A percentile compares a stretch with the other conserved stretches of the same genome.
Evolutionary conservation across 1,140 invertebrate genomes (phyloP).

Genomic region (Amphibalanus amphitrite): DNA sequence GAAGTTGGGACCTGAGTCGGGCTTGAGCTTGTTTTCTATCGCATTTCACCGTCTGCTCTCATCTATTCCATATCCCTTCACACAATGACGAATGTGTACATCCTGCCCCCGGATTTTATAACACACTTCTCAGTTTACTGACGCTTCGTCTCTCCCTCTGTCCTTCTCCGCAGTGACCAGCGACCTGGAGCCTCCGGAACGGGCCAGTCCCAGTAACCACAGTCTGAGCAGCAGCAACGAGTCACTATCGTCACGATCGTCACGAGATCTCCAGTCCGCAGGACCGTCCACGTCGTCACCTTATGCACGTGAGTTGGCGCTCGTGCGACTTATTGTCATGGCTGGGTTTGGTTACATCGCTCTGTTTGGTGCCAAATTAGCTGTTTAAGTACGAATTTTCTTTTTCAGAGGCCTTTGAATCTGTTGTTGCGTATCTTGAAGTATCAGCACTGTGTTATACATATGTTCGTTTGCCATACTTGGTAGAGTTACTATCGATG

Average conservation of each 20-base stretch:
- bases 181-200: background rate
- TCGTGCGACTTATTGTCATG: background rate
- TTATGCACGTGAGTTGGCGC: background rate
- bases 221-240: conserved; percentile 17
- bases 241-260: conserved; percentile 19
- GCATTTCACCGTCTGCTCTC: too few species aligned
- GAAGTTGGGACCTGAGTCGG: too few species aligned
- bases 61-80: too few species aligned
- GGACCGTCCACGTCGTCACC: background rate
- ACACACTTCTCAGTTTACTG: background rate
- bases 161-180: background rate
- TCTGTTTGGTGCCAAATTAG: background rate
- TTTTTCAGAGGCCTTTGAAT: background rate
- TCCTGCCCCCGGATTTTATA: too few species aligned
- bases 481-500: too few species aligned
- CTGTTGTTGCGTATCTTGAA: background rate
- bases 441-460: background rate
- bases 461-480: background rate
- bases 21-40: too few species aligned
- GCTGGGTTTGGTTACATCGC: background rate
- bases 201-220: background rate
- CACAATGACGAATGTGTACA: too few species aligned
- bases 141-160: background rate
- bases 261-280: conserved; percentile 11
- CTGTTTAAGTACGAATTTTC: background rate